Evolutionary conservation across 2,888 invertebrate genomes (phyloP).

Genomic region (Dioctria linearis): DNA sequence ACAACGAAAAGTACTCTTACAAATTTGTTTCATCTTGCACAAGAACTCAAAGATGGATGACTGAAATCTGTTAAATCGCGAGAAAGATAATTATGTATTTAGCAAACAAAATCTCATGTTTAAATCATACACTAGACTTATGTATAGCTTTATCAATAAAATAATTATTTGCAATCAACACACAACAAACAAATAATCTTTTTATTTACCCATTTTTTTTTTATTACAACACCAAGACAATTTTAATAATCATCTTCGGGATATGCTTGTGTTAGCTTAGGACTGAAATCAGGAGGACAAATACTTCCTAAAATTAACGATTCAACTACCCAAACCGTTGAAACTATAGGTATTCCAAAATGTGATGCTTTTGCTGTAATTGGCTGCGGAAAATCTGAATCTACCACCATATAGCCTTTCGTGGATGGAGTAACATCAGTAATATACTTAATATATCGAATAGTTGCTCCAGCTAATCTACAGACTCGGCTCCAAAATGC

Average conservation of each 20-base stretch:
- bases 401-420: constrained; percentile 75
- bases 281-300: constrained; percentile 69
- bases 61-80: too few relatives aligned
- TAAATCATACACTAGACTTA: too few relatives aligned
- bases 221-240: not conserved
- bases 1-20: too few relatives aligned
- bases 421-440: constrained; percentile 72
- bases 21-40: too few relatives aligned
- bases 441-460: constrained; percentile 71
- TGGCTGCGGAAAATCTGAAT: constrained; percentile 76
- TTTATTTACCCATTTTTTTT: too few relatives aligned
- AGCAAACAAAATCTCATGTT: too few relatives aligned
- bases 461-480: constrained; percentile 74
- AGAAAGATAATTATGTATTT: too few relatives aligned
- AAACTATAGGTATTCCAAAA: constrained; percentile 77
- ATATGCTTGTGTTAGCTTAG: constrained; percentile 27
- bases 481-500: constrained; percentile 78
- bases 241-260: constrained; percentile 34
- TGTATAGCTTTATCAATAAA: too few relatives aligned
- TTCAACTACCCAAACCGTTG: constrained; percentile 80
- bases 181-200: too few relatives aligned
- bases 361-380: constrained; percentile 73
- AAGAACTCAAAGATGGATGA: too few relatives aligned
- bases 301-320: constrained; percentile 77
- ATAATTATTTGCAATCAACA: too few relatives aligned